Percentiles rank a stretch among this genome's conserved stretches.
phyloP scores from a whole-genome alignment of 92 coral and sea anemone genomes.

The Heliopora coerulea region DNA sequence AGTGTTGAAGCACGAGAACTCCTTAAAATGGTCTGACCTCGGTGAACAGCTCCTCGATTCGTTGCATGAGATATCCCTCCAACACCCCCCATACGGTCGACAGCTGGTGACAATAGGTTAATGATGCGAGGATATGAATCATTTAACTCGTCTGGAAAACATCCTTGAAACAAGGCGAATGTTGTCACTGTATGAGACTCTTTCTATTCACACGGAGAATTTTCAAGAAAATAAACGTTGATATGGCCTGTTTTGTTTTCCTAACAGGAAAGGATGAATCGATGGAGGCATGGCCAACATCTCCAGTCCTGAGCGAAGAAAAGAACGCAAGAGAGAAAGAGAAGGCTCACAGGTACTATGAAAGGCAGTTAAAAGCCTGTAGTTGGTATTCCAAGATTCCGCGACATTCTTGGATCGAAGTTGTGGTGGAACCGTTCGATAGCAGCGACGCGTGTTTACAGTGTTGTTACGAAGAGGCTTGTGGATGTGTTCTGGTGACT shows the following conservation, averaged over 20 bases:
- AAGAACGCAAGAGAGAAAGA: conserved; percentile 25
- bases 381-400: conserved; percentile 34
- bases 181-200: too few relatives aligned
- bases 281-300: conserved; percentile 40
- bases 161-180: too few relatives aligned
- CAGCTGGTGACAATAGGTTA: not conserved
- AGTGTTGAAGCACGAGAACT: too few relatives aligned
- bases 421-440: conserved; percentile 10
- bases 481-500: conserved; percentile 35
- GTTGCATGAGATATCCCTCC: not conserved
- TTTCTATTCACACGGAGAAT: too few relatives aligned
- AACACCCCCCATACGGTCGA: not conserved
- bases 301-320: conserved; percentile 38
- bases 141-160: not conserved
- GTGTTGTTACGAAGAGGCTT: conserved; percentile 30
- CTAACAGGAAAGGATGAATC: conserved; percentile 19
- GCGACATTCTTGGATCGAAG: conserved; percentile 17
- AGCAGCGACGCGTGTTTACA: conserved; percentile 5
- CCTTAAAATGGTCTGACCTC: too few relatives aligned
- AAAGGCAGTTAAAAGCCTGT: conserved; percentile 22
- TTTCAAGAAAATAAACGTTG: not conserved
- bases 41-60: not conserved
- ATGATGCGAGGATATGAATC: not conserved
- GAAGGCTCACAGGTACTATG: conserved; percentile 33
- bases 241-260: conserved; percentile 5